Conservation (phyloP, 2,888 invertebrate genomes). For the Eucera pruinosa region DNA sequence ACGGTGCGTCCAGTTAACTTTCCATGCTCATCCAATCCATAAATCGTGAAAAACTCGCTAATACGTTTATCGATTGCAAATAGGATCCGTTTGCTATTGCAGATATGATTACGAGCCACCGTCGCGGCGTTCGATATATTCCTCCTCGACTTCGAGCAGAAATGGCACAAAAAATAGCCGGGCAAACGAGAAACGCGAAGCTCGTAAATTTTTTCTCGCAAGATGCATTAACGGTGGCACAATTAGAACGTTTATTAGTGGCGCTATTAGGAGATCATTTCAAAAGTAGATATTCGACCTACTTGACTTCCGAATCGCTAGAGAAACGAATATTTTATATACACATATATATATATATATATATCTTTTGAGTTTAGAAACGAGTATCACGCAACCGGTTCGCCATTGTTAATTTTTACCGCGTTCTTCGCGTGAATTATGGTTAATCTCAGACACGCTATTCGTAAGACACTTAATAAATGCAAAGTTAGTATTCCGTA, state of each 20-base stretch:
- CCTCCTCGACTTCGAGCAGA: neutral
- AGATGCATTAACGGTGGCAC: neutral
- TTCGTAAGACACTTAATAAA: too few relatives aligned
- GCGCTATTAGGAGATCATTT: slow-evolving; percentile 16
- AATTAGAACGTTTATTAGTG: slow-evolving; percentile 29
- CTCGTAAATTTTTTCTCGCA: neutral
- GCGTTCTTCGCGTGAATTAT: neutral
- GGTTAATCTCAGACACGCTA: too few relatives aligned
- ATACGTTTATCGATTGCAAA: neutral
- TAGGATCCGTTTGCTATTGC: too few relatives aligned
- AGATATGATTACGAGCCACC: too few relatives aligned
- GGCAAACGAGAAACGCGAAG: neutral
- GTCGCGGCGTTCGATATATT: too few relatives aligned
- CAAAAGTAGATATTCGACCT: slow-evolving; percentile 15
- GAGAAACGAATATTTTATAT: too few relatives aligned
- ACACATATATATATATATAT: too few relatives aligned
- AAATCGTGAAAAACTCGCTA: neutral
- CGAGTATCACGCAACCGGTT: too few relatives aligned
- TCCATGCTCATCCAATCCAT: slow-evolving; percentile 4
- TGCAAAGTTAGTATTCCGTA: too few relatives aligned
- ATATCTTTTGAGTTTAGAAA: slow-evolving; percentile 28
- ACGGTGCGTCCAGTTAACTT: neutral
- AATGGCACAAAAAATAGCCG: neutral
- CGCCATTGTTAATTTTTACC: neutral
- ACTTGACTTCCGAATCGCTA: slow-evolving; percentile 41